phyloP scores from a whole-genome alignment of 2,113 vertebrate genomes.

The Perca flavescens region DNA sequence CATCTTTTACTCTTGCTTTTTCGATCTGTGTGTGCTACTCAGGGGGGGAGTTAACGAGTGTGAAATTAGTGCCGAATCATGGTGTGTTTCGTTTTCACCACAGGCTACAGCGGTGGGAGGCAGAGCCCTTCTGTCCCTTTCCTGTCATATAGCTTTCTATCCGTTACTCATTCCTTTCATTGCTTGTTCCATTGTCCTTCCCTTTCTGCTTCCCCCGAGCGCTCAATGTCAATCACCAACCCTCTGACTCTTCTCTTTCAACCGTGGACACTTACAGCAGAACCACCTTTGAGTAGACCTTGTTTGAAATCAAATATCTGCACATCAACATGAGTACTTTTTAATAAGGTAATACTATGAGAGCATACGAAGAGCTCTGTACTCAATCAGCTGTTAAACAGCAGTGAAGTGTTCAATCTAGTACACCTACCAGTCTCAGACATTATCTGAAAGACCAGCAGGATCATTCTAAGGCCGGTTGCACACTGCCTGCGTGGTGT shows the following conservation, averaged over 20 bases:
- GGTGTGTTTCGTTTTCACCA: slow-evolving; percentile 57
- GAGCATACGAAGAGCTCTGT: not conserved
- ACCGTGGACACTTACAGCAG: slow-evolving; percentile 3
- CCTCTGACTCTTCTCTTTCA: slow-evolving; percentile 36
- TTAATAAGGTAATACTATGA: slow-evolving; percentile 9
- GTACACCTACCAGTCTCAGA: not conserved
- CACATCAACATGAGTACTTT: slow-evolving; percentile 13
- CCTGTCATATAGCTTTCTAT: slow-evolving; percentile 48
- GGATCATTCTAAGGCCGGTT: too few relatives aligned
- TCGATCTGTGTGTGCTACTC: slow-evolving; percentile 34
- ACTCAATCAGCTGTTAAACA: not conserved
- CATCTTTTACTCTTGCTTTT: slow-evolving; percentile 41
- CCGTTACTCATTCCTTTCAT: slow-evolving; percentile 51
- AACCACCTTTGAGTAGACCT: slow-evolving; percentile 6
- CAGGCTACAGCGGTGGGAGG: slow-evolving; percentile 58
- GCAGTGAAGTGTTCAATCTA: slow-evolving; percentile 4
- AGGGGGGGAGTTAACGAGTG: slow-evolving; percentile 55
- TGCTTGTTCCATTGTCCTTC: slow-evolving; percentile 61
- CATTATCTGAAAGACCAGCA: not conserved
- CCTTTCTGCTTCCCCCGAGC: slow-evolving; percentile 42
- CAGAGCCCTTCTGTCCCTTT: slow-evolving; percentile 62
- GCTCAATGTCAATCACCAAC: slow-evolving; percentile 52
- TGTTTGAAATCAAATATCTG: not conserved
- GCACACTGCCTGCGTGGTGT: too few relatives aligned
- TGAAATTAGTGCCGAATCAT: slow-evolving; percentile 68